Evolutionary conservation across 2,113 vertebrate species (phyloP), one percentile per base, ranked within the genome.

Genomic region (Myrmecophaga tridactyla): DNA sequence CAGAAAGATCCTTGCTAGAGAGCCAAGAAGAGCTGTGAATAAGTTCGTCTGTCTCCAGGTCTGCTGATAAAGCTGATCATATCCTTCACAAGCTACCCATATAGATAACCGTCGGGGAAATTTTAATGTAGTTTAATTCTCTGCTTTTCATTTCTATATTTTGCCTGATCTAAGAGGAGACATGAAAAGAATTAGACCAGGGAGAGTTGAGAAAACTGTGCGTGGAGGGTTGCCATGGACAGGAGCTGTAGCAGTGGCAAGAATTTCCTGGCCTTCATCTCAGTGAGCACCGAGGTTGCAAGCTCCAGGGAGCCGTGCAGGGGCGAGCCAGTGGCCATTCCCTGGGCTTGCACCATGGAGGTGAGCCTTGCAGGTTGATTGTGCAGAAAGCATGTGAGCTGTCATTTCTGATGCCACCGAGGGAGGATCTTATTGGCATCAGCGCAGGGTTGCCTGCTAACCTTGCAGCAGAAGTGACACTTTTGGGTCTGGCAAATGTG

Each of bases 221-320:
- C 5, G 51, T 1, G 13, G 36, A 1, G 11, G 25, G 27, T 31
- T 9, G 14, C 27, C 0, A 0, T 10, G 73, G 41, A 17, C 7
- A 2, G 20, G 46, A 11, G 14, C 14, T 14, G 25, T 21, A 7
- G 31, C 12, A 46, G 46, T 58, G 31, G 3, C 0, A 0, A 17
- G 21, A 36, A 13, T 5, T 0, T 1, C 34, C 11, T 23, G 1
- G 25, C 58, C 25, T 60, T 11, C 0, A 1, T n/a, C 10, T 1
- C 25, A 0, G 12, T 31, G 34, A 58, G 29, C n/a, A 14, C 14
- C 1, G 41, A 73, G 6, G 27, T 46, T 23, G 1, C 41, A 3
- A 76, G 3, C 48, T 39, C 3, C 21, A 53, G 41, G 31, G 18
- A 12, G 15, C 25, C 13, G 8, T 0, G 4, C 13, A 8, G 14